These are phyloP conservation scores for Scalopus aquaticus DNA, from an alignment of 2,113 vertebrate species.

Conservation along the genomic window DNA sequence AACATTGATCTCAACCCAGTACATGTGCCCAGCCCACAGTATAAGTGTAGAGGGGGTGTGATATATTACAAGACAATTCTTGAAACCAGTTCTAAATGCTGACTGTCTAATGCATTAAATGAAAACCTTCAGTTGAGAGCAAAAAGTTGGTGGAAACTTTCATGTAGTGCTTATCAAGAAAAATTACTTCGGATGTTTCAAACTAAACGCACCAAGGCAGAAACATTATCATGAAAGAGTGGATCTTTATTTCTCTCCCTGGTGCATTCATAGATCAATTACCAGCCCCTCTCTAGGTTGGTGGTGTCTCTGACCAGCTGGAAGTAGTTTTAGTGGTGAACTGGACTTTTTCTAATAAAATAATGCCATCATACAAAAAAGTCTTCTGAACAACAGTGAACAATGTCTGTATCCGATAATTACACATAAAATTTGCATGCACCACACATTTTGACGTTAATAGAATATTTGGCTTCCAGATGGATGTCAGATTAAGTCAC, in stretches of 20 bases:
- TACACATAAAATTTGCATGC: slow-evolving; percentile 72
- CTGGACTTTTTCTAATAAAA: slow-evolving; percentile 79
- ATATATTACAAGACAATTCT: neutral
- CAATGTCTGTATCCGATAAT: slow-evolving; percentile 79
- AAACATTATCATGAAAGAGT: neutral
- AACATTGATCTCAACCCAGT: neutral
- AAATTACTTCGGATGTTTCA: slow-evolving; percentile 39
- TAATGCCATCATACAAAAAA: slow-evolving; percentile 73
- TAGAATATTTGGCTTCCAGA: slow-evolving; percentile 77
- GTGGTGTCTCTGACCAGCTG: slow-evolving; percentile 58
- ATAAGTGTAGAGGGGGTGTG: neutral
- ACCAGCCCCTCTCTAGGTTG: slow-evolving; percentile 66
- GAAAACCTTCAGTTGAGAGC: slow-evolving; percentile 38
- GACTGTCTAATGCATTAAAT: neutral
- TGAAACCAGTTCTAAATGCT: slow-evolving; percentile 42
- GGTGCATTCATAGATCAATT: slow-evolving; percentile 60
- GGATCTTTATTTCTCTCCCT: slow-evolving; percentile 56
- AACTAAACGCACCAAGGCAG: neutral
- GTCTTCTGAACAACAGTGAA: slow-evolving; percentile 82
- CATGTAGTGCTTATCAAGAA: neutral
- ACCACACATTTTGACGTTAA: slow-evolving; percentile 65
- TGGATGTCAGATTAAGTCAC: slow-evolving; percentile 42
- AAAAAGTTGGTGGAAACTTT: neutral
- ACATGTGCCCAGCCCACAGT: neutral
- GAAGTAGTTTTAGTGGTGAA: slow-evolving; percentile 67